phyloP scores from a whole-genome alignment of 1,140 invertebrate genomes.

The Hylaeus volcanicus region DNA sequence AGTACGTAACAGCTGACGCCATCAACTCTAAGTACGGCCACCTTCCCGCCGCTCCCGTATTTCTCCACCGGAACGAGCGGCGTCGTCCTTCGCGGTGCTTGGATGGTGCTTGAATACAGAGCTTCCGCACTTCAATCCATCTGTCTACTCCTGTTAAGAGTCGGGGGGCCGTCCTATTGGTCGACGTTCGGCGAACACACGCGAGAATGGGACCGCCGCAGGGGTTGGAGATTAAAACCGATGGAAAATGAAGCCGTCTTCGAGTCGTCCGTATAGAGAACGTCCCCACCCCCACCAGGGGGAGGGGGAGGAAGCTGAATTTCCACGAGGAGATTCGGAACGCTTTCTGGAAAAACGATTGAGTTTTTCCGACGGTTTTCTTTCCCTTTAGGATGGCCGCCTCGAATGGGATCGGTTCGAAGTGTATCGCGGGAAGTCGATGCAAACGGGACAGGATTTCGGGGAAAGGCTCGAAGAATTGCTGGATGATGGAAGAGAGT shows the following conservation, averaged over 20 bases:
- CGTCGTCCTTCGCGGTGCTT: constrained; percentile 53
- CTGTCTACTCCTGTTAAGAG: constrained; percentile 73
- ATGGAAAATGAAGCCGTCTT: constrained; percentile 42
- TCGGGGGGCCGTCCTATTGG: constrained; percentile 39
- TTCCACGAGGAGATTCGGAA: neutral
- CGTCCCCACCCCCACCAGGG: neutral
- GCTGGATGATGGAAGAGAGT: too few species aligned
- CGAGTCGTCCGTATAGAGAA: neutral
- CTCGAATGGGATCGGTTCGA: neutral
- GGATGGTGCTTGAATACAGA: constrained; percentile 72
- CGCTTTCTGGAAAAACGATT: neutral
- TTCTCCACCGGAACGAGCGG: constrained; percentile 45
- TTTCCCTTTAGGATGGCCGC: too few species aligned
- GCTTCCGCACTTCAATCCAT: constrained; percentile 72
- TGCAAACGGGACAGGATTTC: neutral
- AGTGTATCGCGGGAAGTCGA: constrained; percentile 3
- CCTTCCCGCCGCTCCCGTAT: constrained; percentile 35
- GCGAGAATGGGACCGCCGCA: neutral
- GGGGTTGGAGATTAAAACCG: constrained; percentile 52
- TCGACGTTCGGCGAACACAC: constrained; percentile 41
- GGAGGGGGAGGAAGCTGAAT: neutral
- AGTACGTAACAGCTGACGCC: constrained; percentile 76
- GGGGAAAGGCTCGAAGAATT: too few species aligned
- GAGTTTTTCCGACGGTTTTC: neutral
- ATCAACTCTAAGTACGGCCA: constrained; percentile 67